These are phyloP conservation scores for Melieria crassipennis DNA, from an alignment of 2,888 invertebrate genomes.

Conservation along the genomic window DNA sequence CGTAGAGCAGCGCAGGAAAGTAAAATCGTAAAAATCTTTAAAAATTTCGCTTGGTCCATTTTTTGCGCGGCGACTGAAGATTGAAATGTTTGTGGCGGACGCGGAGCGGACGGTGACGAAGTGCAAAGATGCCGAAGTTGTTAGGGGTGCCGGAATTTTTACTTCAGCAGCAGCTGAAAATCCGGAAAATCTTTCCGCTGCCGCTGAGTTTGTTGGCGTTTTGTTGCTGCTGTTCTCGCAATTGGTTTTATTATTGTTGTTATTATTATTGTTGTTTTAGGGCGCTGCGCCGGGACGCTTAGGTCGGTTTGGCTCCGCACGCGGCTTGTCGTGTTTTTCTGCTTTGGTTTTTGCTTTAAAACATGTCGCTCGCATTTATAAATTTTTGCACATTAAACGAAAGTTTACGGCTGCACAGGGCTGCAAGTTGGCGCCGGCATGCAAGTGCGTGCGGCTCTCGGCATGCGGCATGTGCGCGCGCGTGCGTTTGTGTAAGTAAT, in stretches of 20 bases:
- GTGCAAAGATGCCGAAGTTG: not conserved
- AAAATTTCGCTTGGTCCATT: not conserved
- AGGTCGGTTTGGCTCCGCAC: not conserved
- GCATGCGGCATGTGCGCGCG: not conserved
- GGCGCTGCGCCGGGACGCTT: no score
- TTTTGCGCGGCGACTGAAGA: no score
- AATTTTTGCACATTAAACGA: constrained; percentile 31
- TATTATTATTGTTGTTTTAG: no score
- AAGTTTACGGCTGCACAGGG: constrained; percentile 12
- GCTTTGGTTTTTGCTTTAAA: not conserved
- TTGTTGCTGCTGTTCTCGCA: no score
- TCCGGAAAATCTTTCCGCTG: constrained; percentile 7
- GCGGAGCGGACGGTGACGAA: no score
- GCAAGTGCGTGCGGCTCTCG: no score
- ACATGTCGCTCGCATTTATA: constrained; percentile 28
- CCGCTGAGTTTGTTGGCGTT: no score
- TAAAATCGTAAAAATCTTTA: not conserved
- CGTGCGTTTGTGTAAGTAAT: constrained; percentile 23
- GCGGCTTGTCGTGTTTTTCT: not conserved
- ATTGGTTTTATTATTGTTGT: no score
- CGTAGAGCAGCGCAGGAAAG: not conserved
- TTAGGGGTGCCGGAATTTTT: constrained; percentile 1
- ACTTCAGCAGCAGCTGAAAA: constrained; percentile 28
- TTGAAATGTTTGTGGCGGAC: no score
- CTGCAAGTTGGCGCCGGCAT: not conserved